Percentiles rank a stretch among this genome's conserved stretches.
phyloP scores from a whole-genome alignment of 2,113 vertebrate genomes.

The Marmota monax region DNA sequence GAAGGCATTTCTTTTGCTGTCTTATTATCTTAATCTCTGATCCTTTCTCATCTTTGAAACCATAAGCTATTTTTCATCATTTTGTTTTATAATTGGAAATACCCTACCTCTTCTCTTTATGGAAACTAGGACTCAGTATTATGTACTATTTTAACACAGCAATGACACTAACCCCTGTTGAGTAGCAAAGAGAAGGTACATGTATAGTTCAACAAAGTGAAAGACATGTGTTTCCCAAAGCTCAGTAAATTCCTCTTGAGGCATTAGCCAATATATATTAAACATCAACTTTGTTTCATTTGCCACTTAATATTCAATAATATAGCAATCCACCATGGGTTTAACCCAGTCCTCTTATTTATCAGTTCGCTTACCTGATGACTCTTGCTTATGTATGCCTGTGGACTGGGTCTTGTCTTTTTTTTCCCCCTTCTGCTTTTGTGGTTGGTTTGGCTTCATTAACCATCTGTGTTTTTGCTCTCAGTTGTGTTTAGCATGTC shows the following conservation, averaged over 20 bases:
- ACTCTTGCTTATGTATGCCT: conserved; percentile 3
- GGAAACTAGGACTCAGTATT: neutral
- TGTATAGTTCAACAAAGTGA: neutral
- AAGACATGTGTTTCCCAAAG: neutral
- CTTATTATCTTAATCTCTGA: conserved; percentile 40
- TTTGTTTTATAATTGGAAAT: neutral
- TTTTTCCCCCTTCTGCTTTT: conserved; percentile 54
- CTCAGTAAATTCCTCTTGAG: neutral
- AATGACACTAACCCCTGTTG: neutral
- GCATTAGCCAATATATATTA: neutral
- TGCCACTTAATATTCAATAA: neutral
- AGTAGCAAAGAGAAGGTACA: conserved; percentile 32
- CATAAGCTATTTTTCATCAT: conserved; percentile 19
- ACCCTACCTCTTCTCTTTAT: conserved; percentile 19
- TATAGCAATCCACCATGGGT: neutral
- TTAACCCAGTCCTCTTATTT: conserved; percentile 75
- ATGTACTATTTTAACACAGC: neutral
- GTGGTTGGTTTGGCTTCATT: conserved; percentile 74
- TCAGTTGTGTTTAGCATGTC: conserved; percentile 88
- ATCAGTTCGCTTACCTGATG: conserved; percentile 39
- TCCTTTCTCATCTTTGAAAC: neutral
- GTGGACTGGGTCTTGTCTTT: neutral
- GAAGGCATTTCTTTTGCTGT: conserved; percentile 7
- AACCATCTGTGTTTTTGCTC: conserved; percentile 85
- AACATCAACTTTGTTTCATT: neutral